Evolutionary conservation across 2,888 invertebrate species (phyloP), one percentile per base, ranked within the genome.

Genomic region (Dasysyrphus albostriatus): DNA sequence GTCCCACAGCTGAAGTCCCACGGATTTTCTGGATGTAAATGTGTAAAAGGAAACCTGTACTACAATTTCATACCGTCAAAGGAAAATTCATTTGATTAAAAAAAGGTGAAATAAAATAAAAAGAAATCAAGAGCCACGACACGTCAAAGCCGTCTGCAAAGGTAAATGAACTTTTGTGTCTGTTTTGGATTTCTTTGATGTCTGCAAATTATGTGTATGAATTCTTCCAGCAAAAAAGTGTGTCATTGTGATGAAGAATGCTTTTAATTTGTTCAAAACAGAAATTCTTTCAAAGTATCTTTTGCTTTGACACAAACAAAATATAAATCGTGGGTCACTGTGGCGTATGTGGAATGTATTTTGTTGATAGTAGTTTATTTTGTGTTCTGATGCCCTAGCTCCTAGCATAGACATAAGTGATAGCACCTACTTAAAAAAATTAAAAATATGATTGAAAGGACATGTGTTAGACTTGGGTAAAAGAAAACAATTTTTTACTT

Each of bases 141-240:
- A 67, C 47, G 19, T 67, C 67, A 67, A 49, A 49, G 49, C 34
- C 4, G 67, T 37, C 67, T 49, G 67, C 56, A 32, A 47, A 56
- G 63, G 75, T 44, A 70, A 70, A 76, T 72, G 72, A 78, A 83
- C 69, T 70, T 79, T 83, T 83, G 75, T 83, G 83, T 83, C 83
- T 83, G 67, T 65, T 63, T 79, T 29, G 16, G 58, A 49, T 42
- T 59, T 39, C 61, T 79, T 74, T 83, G 73, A 79, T 16, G 83
- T 32, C 54, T 61, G 61, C 29, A 42, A 19, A 37, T 37, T 19
- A 16, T 37, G 19, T 61, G 4, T 42, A 24, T 39, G 7, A 19
- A 67, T 67, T 67, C 19, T 61, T 39, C 9, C 5, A 0, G 8
- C 3, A 14, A 32, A 65, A 67, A 67, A 8, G 19, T 67, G 67